phyloP scores from a whole-genome alignment of 1,140 invertebrate genomes.

The Aplysia californica region DNA sequence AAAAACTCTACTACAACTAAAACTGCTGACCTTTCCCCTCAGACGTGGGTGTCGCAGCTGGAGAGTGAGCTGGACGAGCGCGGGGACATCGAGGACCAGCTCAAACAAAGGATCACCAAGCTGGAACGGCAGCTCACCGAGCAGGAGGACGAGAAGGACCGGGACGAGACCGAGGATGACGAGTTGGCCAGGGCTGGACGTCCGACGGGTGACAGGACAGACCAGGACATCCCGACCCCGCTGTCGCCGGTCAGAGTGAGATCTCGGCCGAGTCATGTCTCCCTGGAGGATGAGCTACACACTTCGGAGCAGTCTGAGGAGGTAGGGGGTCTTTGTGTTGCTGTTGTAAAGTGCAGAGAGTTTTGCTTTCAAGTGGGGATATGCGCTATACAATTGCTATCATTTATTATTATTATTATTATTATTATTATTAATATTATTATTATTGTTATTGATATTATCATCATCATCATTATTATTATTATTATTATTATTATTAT shows the following conservation, averaged over 20 bases:
- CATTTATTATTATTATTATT: no score
- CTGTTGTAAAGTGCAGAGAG: no score
- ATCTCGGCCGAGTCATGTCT: slow-evolving; percentile 18
- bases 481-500: not conserved
- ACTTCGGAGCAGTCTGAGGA: slow-evolving; percentile 38
- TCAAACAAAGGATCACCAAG: slow-evolving; percentile 28
- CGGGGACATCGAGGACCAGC: slow-evolving; percentile 30
- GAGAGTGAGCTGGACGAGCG: slow-evolving; percentile 76
- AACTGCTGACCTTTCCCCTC: no score
- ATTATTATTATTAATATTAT: no score
- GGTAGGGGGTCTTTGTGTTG: slow-evolving; percentile 12
- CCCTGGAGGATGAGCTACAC: slow-evolving; percentile 42
- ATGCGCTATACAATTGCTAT: no score
- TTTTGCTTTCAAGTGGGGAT: no score
- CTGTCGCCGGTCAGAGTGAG: not conserved
- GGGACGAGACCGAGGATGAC: not conserved
- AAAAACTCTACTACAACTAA: no score
- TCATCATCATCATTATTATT: no score
- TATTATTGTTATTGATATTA: no score
- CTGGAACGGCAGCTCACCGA: slow-evolving; percentile 34
- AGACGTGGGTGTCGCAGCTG: slow-evolving; percentile 79
- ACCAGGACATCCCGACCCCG: not conserved
- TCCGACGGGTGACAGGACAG: not conserved
- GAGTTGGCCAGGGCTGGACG: not conserved
- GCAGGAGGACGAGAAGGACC: slow-evolving; percentile 20